Evolutionary conservation across 2,113 vertebrate species (phyloP), one percentile per base, ranked within the genome.

Genomic region (Xyliphius kryptos): DNA sequence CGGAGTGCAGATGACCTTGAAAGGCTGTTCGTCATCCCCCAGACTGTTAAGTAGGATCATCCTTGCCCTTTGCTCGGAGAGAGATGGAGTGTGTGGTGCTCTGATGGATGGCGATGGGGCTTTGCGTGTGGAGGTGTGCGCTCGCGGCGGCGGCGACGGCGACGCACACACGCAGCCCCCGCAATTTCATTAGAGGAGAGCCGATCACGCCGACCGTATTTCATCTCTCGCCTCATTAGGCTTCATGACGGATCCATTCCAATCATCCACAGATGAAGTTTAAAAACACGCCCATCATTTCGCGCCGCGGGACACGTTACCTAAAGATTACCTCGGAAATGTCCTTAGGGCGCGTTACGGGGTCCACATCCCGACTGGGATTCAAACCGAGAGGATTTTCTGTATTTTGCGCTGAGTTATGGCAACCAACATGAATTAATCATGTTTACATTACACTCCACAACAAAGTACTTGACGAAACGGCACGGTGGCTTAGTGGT

Each of bases 1-100:
- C 47, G 15, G 14, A 43, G 16, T 38, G n/a, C 6, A 73, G 75
- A 54, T 80, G 81, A 87, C 86, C 84, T 79, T 73, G 75, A 85
- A 82, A 61, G 69, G 68, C 66, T 67, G 66, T 21, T 74, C 77
- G 75, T 57, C 56, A 78, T 67, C 22, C 52, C 72, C 67, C 73
- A 66, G 67, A 79, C 66, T 69, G 63, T 76, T 77, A 74, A 66
- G 80, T 68, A 63, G 65, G 76, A 77, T 74, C 51, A 61, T 58
- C 56, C 21, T n/a, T 76, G 40, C 11, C 16, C 19, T 68, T 56
- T 59, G 63, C 17, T 61, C 37, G 72, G 66, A 75, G 7, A 51
- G 59, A 46, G 68, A 64, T 40, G 49, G 68, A 66, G 66, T 60
- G 61, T 59, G 61, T 22, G 46, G 12, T 64, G 68, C 49, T 56